Percentiles rank a stretch among this genome's conserved stretches.
These are phyloP conservation scores for Ceratoteleas bidentatus DNA, from an alignment of 1,140 invertebrate species.

Conservation along the genomic window DNA sequence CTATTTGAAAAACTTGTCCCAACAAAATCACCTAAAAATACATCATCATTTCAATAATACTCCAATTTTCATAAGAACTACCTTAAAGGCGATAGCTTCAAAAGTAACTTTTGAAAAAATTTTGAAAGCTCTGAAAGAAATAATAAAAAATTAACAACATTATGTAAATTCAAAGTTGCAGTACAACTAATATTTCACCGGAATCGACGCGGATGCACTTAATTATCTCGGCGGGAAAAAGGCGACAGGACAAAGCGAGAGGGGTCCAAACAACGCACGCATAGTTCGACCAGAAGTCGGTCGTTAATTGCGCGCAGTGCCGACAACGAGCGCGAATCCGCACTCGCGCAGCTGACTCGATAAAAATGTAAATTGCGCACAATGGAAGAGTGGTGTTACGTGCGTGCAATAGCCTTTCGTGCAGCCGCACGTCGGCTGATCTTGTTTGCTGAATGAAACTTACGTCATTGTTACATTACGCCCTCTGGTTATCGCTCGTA, in stretches of 20 bases:
- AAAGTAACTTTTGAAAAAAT: no score
- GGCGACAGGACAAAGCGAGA: no score
- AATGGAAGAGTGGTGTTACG: slow-evolving; percentile 54
- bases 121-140: no score
- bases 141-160: neutral
- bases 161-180: no score
- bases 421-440: slow-evolving; percentile 42
- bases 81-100: no score
- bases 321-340: neutral
- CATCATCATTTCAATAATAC: no score
- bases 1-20: no score
- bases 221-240: slow-evolving; percentile 18
- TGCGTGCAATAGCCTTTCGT: slow-evolving; percentile 64
- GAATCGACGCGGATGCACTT: slow-evolving; percentile 5
- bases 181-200: no score
- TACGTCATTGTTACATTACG: slow-evolving; percentile 61
- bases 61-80: no score
- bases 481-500: slow-evolving; percentile 45
- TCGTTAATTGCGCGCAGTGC: slow-evolving; percentile 27
- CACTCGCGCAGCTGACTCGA: slow-evolving; percentile 30
- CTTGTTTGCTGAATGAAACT: slow-evolving; percentile 63
- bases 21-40: no score
- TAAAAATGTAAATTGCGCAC: slow-evolving; percentile 61
- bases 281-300: slow-evolving; percentile 36
- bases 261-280: neutral